Base-by-base conservation (phyloP, 1,140 invertebrate species). In the Oryzaephilus surinamensis region DNA sequence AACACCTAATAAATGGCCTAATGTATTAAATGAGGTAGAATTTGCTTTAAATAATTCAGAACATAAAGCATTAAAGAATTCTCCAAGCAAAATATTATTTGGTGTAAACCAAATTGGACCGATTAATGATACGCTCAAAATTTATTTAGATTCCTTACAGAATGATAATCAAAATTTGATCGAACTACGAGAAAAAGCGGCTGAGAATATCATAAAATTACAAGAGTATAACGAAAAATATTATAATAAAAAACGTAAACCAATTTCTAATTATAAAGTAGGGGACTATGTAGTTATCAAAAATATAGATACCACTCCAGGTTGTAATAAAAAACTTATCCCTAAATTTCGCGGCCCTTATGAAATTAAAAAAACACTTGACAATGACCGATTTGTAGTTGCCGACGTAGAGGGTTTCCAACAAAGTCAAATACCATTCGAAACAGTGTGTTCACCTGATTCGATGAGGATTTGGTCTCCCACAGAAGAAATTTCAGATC, bases 311-410 rank as follows among this genome's bases (percentile, higher is more conserved):
- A 35, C 30, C 17, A 51, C 50, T 12, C 12, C 40, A 6, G 55
- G 54, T 1, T 35, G 45, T 26, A 54, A 47, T 21, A 48, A 45
- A 30, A 56, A 57, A 36, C 18, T 54, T 39, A 28, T 49, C n/a
- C 51, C 55, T 7, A 43, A 44, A 35, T 55, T 51, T 41, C 48
- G 49, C 40, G 49, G 52, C 6, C 54, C 52, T 6, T 58, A 55
- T 38, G 12, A 42, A 20, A 28, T 59, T 12, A 44, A 15, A n/a
- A 50, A 50, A 45, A 28, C 48, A 2, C 38, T 58, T 12, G 19
- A 38, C 14, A 49, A 54, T 17, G 48, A 51, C 35, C 26, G 55
- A 27, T 58, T 53, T 28, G 24, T 56, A 6, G 21, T 54, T 13
- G 26, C 35, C 0, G 48, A 56, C 44, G 45, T 55, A 19, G 40